A percentile compares a stretch with the other conserved stretches of the same genome.
Evolutionary conservation across 1,140 invertebrate genomes (phyloP).

Genomic region (Nautilus pompilius): DNA sequence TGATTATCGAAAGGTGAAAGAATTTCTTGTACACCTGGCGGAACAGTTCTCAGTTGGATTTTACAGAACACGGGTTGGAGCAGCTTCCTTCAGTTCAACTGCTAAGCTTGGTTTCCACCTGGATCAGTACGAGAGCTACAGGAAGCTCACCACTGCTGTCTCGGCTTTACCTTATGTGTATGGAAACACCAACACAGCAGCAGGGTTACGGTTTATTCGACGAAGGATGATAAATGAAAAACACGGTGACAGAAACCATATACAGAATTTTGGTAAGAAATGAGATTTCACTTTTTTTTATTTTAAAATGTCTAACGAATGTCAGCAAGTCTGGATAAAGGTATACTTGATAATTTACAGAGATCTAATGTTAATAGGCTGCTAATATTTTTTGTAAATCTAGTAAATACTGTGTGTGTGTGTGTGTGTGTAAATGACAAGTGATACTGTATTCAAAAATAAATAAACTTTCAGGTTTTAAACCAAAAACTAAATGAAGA

Average conservation of each 20-base stretch:
- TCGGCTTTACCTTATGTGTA: conserved; percentile 37
- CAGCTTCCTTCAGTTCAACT: conserved; percentile 34
- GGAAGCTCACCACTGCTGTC: conserved; percentile 32
- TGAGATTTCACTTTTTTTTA: not conserved
- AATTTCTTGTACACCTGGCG: conserved; percentile 31
- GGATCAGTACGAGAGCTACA: conserved; percentile 26
- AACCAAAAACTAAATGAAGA: too few relatives aligned
- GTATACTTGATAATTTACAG: too few relatives aligned
- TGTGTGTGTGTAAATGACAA: too few relatives aligned
- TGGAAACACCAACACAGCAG: conserved; percentile 44
- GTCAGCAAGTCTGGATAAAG: too few relatives aligned
- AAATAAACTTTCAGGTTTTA: too few relatives aligned
- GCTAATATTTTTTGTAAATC: too few relatives aligned
- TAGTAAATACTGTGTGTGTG: too few relatives aligned
- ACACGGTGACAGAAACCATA: conserved; percentile 31
- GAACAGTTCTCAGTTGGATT: conserved; percentile 37
- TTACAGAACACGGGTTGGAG: conserved; percentile 29
- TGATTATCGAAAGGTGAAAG: conserved; percentile 36
- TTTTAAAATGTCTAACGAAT: too few relatives aligned
- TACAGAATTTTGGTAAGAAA: conserved; percentile 38
- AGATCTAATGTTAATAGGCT: too few relatives aligned
- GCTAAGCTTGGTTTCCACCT: conserved; percentile 38
- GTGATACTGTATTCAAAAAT: too few relatives aligned
- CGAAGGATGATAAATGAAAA: conserved; percentile 22
- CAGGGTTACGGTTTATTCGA: conserved; percentile 33